Evolutionary conservation across 2,797 vertebrate genomes (phyloP), one percentile per base, ranked within the genome.

Genomic region (Taeniopygia guttata): DNA sequence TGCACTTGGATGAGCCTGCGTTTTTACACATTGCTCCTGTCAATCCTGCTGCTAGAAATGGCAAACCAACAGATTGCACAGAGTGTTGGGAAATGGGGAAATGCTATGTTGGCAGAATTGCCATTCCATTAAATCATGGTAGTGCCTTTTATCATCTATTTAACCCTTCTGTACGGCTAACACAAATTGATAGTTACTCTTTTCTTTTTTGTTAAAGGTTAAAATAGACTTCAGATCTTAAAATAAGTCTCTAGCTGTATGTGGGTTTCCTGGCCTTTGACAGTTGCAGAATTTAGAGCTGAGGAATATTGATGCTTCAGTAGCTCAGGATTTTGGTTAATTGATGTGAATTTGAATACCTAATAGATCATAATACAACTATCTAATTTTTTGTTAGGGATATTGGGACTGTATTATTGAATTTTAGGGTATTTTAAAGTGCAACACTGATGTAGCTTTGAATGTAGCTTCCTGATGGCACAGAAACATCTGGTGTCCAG

Each of bases 141-240:
- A 49, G 25, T 12, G 5, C 40, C 2, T 4, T 23, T 11, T 27
- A 9, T 46, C 2, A 0, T 17, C 3, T 5, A 8, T 9, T 2
- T 48, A 30, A 49, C 22, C 9, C 48, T 64, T 45, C 49, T 20
- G 5, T 10, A 55, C 29, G 63, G 36, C 45, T 67, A 29, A 58
- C 58, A 16, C 20, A 77, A 52, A 45, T 3, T 22, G 6, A 12
- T 25, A 38, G 40, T 30, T 74, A 46, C 54, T 21, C 48, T 29
- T 70, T 59, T 52, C 29, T 83, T 32, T 51, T 43, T 75, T 62
- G 3, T 32, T 38, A 38, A 63, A 82, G 14, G 32, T 32, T 38
- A 38, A 56, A 75, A 54, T 38, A 67, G 78, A 84, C 32, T 18
- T 25, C n/a, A 22, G 10, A 16, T 49, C 26, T 63, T 42, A 38